These are phyloP conservation scores for Puma concolor DNA, from an alignment of 2,113 vertebrate genomes.

Conservation along the genomic window DNA sequence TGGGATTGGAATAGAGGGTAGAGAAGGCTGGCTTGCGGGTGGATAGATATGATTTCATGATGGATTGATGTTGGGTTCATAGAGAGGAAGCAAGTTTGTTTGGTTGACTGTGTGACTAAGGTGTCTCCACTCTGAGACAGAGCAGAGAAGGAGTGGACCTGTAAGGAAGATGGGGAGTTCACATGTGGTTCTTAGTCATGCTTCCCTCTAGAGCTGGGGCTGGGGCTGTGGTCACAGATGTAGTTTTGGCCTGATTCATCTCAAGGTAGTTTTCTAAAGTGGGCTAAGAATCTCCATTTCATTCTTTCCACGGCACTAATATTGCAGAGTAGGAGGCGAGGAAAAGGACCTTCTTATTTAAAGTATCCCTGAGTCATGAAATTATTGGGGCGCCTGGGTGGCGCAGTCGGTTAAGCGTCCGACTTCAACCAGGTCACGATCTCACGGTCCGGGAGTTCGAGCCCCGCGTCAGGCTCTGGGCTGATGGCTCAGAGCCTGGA, in stretches of 20 bases:
- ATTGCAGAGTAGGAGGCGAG: background rate
- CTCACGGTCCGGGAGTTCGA: too few relatives aligned
- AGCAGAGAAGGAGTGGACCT: background rate
- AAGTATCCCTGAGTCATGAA: background rate
- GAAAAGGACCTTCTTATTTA: background rate
- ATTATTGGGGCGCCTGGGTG: too few relatives aligned
- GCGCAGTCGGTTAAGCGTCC: too few relatives aligned
- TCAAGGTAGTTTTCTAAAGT: background rate
- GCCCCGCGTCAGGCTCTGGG: too few relatives aligned
- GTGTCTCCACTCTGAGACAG: background rate
- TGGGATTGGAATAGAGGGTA: background rate
- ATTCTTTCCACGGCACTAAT: background rate
- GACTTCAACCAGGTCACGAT: too few relatives aligned
- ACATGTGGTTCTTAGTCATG: accelerated
- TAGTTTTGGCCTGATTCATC: background rate
- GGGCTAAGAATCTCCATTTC: background rate
- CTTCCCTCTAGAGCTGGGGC: background rate
- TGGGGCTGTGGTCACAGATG: background rate
- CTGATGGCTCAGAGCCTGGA: too few relatives aligned
- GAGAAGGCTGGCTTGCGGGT: background rate
- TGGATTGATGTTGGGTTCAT: background rate
- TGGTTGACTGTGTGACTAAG: background rate
- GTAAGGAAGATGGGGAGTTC: too few relatives aligned
- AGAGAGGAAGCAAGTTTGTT: background rate
- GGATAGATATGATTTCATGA: background rate